Evolutionary conservation across 2,113 vertebrate species (phyloP).

Genomic region (Aptenodytes forsteri): DNA sequence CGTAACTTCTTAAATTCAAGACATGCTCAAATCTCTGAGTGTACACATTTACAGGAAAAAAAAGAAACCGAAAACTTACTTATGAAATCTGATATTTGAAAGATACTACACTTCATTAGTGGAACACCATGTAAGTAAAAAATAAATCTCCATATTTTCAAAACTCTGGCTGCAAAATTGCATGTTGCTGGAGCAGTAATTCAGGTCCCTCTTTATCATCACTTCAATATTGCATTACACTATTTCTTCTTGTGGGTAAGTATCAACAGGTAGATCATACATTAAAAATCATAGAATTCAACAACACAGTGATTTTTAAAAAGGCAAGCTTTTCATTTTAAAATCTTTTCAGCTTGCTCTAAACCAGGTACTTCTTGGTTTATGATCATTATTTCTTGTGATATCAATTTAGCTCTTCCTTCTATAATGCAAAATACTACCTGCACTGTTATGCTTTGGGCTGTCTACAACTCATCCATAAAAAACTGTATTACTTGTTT

Average conservation of each 20-base stretch:
- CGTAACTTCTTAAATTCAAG: neutral
- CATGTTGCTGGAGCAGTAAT: neutral
- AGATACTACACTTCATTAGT: neutral
- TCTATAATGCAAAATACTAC: neutral
- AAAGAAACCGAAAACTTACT: neutral
- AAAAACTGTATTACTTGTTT: neutral
- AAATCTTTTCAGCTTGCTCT: neutral
- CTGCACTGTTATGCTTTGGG: neutral
- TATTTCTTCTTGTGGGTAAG: neutral
- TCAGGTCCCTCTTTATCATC: neutral
- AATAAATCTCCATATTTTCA: neutral
- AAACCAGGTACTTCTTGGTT: neutral
- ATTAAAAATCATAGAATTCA: neutral
- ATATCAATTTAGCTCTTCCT: neutral
- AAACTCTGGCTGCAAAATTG: neutral
- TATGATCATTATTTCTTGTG: neutral
- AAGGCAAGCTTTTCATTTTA: neutral
- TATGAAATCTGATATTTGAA: neutral
- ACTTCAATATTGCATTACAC: neutral
- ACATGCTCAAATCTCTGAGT: neutral
- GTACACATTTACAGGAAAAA: neutral
- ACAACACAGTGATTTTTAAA: neutral
- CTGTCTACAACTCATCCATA: neutral
- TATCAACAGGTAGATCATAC: neutral
- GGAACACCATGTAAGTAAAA: neutral